Base-by-base conservation (phyloP, 2,888 invertebrate genomes). In the Galerucella calmariensis region DNA sequence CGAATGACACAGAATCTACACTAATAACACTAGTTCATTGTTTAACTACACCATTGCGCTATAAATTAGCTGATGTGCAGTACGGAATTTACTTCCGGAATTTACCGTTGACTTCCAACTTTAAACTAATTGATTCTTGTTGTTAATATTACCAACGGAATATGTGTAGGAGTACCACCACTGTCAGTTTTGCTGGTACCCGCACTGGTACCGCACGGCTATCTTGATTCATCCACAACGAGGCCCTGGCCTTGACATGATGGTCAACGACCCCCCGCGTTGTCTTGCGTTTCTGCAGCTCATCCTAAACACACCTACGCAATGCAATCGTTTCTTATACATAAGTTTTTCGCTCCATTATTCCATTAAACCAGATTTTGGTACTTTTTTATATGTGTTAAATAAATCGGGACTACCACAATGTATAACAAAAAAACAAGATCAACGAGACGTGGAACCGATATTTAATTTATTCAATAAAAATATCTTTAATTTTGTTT, bases 21-120 rank as follows among this genome's bases (percentile, higher is more conserved):
- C 84, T 83, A 82, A 84, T 84, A 85, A 84, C 83, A 85, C 79
- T 74, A 80, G 80, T 79, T 76, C 80, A 80, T 80, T 74, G 79
- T 80, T 79, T 72, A 27, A 73, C 78, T 78, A 81, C 83, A 80
- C 85, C 86, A 86, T 87, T 86, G 85, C 84, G 84, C 83, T 80
- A 83, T 74, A 71, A 78, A 80, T 77, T 80, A 82, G 82, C 82
- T 82, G 80, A 79, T 81, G 85, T 85, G 84, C 85, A 84, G 84
- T 85, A 85, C 85, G 85, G 85, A 86, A 83, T 85, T 80, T 79
- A 82, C 83, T 83, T 82, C 84, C 83, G 84, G 85, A 85, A 86
- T 85, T 83, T 87, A 87, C 87, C 87, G 87, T 87, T 87, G 83
- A 76, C 73, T 78, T 69, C 67, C 72, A 69, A 72, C 75, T 73